Percentiles rank a stretch among this genome's conserved stretches.
These are phyloP conservation scores for Nomada goodeniana DNA, from an alignment of 2,888 invertebrate species.

Conservation along the genomic window DNA sequence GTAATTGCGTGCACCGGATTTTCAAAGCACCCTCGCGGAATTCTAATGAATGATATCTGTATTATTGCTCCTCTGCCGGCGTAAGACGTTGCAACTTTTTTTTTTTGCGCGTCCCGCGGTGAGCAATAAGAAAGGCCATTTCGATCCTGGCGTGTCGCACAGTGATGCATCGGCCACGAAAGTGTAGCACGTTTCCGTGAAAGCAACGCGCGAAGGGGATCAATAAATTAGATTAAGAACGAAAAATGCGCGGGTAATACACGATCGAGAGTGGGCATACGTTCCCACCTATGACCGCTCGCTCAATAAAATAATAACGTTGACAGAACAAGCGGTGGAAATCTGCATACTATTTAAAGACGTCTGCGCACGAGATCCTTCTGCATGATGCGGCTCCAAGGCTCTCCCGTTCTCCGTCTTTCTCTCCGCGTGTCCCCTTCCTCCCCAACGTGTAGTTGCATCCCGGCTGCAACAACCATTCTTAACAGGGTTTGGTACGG, in stretches of 20 bases:
- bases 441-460: conserved; percentile 34
- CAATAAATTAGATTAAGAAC: conserved; percentile 32
- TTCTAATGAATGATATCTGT: background rate
- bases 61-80: background rate
- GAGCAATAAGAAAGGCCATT: background rate
- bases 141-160: background rate
- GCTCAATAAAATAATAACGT: conserved; percentile 59
- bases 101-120: background rate
- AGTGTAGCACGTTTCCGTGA: conserved; percentile 29
- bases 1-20: background rate
- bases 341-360: conserved; percentile 56
- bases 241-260: background rate
- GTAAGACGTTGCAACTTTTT: background rate
- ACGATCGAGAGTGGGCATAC: background rate
- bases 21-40: background rate
- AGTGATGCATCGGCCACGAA: background rate
- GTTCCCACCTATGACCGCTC: conserved; percentile 43
- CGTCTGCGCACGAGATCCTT: conserved; percentile 50
- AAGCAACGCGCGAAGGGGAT: background rate
- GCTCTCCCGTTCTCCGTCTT: conserved; percentile 7
- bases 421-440: background rate
- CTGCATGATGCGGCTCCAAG: conserved; percentile 18
- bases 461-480: conserved; percentile 53
- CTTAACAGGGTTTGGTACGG: conserved; percentile 54
- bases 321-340: conserved; percentile 58